A percentile compares a stretch with the other conserved stretches of the same genome.
These are phyloP conservation scores for Cataglyphis hispanica DNA, from an alignment of 1,140 invertebrate genomes.

Conservation along the genomic window DNA sequence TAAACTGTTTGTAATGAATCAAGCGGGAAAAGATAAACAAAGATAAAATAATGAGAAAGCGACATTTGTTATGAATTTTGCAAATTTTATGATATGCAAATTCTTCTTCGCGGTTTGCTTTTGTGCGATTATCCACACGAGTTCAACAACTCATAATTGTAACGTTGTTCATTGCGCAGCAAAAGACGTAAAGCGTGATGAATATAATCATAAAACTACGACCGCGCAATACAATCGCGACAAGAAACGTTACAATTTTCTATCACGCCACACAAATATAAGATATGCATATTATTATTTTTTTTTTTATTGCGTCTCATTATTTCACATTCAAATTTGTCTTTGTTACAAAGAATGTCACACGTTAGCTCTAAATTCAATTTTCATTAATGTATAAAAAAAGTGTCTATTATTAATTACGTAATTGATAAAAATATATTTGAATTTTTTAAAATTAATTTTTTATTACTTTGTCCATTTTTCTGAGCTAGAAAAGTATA, in stretches of 20 bases:
- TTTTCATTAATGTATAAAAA: background rate
- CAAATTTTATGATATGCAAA: constrained; percentile 2
- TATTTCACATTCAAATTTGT: constrained; percentile 14
- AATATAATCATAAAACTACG: constrained; percentile 41
- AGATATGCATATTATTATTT: background rate
- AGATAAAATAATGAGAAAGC: constrained; percentile 25
- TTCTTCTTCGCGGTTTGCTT: background rate
- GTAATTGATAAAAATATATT: background rate
- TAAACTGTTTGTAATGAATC: constrained; percentile 7
- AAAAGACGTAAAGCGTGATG: constrained; percentile 5
- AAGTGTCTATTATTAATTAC: background rate
- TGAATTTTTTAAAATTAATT: constrained; percentile 11
- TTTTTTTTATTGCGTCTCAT: background rate
- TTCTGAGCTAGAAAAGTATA: constrained; percentile 6
- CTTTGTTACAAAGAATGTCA: background rate
- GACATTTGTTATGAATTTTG: constrained; percentile 11
- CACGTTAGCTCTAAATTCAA: background rate
- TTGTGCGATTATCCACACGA: background rate
- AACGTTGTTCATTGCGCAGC: background rate
- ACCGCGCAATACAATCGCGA: background rate
- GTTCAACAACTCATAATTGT: constrained; percentile 24
- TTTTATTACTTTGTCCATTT: background rate
- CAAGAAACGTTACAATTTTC: constrained; percentile 7
- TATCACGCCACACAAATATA: background rate
- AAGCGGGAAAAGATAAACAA: background rate